A percentile compares a stretch with the other conserved stretches of the same genome.
These are phyloP conservation scores for Romanogobio albipinnatus DNA, from an alignment of 2,113 vertebrate genomes.

Conservation along the genomic window DNA sequence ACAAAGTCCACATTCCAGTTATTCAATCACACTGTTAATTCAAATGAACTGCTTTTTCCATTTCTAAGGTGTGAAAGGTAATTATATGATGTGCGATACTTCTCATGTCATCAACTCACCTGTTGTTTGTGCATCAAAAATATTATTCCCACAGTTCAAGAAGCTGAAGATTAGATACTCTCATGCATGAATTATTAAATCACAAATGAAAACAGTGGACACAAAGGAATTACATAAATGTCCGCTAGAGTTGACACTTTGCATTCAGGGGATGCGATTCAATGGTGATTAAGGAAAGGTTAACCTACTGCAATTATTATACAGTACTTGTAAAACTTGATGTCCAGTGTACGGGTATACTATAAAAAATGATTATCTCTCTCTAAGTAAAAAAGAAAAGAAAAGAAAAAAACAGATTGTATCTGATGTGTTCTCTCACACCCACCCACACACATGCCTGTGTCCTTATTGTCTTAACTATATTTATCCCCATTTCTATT, in stretches of 20 bases:
- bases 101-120: background rate
- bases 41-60: background rate
- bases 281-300: background rate
- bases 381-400: background rate
- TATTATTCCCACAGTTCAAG: background rate
- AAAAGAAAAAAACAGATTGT: background rate
- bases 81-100: background rate
- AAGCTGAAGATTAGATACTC: constrained; percentile 3
- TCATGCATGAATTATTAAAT: constrained; percentile 2
- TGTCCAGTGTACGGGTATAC: too few relatives aligned
- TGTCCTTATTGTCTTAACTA: background rate
- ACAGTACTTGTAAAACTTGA: background rate
- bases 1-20: background rate
- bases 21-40: background rate
- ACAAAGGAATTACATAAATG: background rate
- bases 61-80: background rate
- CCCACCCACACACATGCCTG: background rate
- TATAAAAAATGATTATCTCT: background rate
- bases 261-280: background rate
- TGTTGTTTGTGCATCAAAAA: constrained; percentile 19
- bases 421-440: background rate
- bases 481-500: background rate
- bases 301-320: background rate
- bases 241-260: background rate
- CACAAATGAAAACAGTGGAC: background rate